These are phyloP conservation scores for Myanophis thanlyinensis DNA, from an alignment of 2,113 vertebrate species.

Conservation along the genomic window DNA sequence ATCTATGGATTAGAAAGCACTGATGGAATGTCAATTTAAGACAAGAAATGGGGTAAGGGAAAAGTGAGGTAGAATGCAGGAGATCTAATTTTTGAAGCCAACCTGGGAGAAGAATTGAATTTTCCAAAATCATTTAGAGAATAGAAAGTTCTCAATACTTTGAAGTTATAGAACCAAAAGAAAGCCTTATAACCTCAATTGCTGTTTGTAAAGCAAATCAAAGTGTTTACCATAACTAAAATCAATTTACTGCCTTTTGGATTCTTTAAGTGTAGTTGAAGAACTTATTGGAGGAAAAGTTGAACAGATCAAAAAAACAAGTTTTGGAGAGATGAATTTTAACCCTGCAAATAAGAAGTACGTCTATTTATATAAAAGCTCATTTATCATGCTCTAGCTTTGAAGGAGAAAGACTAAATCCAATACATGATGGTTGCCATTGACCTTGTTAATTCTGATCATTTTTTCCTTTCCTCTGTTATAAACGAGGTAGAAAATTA, in stretches of 20 bases:
- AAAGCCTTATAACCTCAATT: neutral
- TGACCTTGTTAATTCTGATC: neutral
- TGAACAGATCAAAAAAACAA: slow-evolving; percentile 23
- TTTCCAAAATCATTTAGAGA: neutral
- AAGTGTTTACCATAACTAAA: neutral
- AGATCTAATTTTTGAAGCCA: neutral
- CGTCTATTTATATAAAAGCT: neutral
- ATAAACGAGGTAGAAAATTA: neutral
- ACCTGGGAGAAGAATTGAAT: neutral
- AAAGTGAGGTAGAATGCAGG: neutral
- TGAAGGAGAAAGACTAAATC: neutral
- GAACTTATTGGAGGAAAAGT: slow-evolving; percentile 5
- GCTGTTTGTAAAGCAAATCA: neutral
- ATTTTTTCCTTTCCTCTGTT: neutral
- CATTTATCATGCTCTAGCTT: neutral
- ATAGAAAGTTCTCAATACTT: neutral
- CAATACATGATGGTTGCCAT: neutral
- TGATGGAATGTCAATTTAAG: neutral
- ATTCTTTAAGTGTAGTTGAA: slow-evolving; percentile 20
- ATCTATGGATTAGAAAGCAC: neutral
- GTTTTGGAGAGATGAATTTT: slow-evolving; percentile 18
- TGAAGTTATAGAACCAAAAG: neutral
- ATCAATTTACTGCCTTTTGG: neutral
- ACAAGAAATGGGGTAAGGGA: neutral
- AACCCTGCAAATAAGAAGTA: slow-evolving; percentile 1